These are phyloP conservation scores for Antennarius maculatus DNA, from an alignment of 2,797 vertebrate species.

Conservation along the genomic window DNA sequence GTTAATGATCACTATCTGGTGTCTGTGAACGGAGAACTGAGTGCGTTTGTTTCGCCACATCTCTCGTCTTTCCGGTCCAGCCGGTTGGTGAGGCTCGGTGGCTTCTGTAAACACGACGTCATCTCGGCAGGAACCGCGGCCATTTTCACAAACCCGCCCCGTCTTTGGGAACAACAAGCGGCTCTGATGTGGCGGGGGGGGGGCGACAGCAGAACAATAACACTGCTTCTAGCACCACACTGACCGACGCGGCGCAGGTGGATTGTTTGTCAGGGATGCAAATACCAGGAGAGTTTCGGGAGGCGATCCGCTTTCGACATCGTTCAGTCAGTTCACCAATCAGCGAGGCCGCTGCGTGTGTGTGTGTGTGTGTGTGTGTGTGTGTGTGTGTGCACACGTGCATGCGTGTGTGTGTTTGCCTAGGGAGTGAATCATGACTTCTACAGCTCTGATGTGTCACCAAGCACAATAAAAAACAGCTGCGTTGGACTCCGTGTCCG, in stretches of 20 bases:
- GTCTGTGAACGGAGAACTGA: conserved; percentile 5
- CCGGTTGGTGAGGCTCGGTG: conserved; percentile 26
- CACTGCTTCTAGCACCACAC: conserved; percentile 22
- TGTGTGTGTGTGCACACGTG: too few relatives aligned
- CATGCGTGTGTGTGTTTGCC: conserved; percentile 43
- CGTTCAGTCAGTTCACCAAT: conserved; percentile 60
- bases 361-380: too few relatives aligned
- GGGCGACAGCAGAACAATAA: conserved; percentile 14
- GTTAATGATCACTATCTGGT: conserved; percentile 15
- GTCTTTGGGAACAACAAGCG: conserved; percentile 27
- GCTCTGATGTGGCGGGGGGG: conserved; percentile 2
- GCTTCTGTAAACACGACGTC: conserved; percentile 16
- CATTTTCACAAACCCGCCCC: conserved; percentile 28
- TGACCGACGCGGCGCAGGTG: conserved; percentile 15
- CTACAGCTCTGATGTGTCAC: conserved; percentile 63
- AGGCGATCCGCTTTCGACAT: conserved; percentile 60
- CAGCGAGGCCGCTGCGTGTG: conserved; percentile 50
- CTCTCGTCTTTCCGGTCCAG: conserved; percentile 36
- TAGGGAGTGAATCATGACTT: conserved; percentile 64
- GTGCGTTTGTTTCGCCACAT: conserved; percentile 25
- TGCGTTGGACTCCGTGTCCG: not conserved
- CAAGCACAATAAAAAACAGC: conserved; percentile 35
- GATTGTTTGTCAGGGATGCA: conserved; percentile 64
- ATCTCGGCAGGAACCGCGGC: conserved; percentile 16
- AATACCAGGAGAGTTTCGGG: conserved; percentile 59